Evolutionary conservation across 2,113 vertebrate species (phyloP), one percentile per base, ranked within the genome.

Genomic region (Sander vitreus): DNA sequence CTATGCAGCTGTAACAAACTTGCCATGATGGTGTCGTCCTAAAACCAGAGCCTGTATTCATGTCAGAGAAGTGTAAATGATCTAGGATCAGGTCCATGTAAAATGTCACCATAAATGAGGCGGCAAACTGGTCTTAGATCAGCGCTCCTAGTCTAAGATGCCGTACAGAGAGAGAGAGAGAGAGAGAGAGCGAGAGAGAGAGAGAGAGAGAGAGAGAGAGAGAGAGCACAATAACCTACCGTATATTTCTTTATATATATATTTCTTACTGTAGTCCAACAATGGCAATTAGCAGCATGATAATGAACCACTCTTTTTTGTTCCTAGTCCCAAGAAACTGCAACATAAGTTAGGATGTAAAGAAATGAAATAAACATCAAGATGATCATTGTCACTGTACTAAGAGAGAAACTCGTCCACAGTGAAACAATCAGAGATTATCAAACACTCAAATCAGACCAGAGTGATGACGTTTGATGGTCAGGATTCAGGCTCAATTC

Each of bases 1-100:
- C 96, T 96, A 97, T 93, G 95, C 91, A 95, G 93, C 96, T 96
- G 95, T 96, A 97, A 97, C 96, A 97, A 98, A 98, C 95, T 93
- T 7, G 95, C 96, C 95, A 95, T 95, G 96, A 96, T 87, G 95
- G 92, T 95, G 96, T 91, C 94, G 92, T 96, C 94, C 97, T 94
- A 97, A 97, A 95, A 95, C 95, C 96, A 96, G 89, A 87, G 83
- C 85, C 85, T 78, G 78, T 71, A 78, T 89, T 94, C 91, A 89
- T 76, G 85, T 75, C 84, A 73, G 83, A 80, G 73, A 66, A 47
- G 64, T 57, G 59, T 16, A 48, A 73, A 87, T 80, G 83, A 86
- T 89, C 89, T 60, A 53, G 88, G 88, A 89, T 83, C 89, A 89
- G 85, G 54, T n/a, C 80, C 47, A 8, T 63, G 77, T 58, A 63